A percentile compares a stretch with the other conserved stretches of the same genome.
phyloP scores from a whole-genome alignment of 2,113 vertebrate genomes.

The Todiramphus chloris region DNA sequence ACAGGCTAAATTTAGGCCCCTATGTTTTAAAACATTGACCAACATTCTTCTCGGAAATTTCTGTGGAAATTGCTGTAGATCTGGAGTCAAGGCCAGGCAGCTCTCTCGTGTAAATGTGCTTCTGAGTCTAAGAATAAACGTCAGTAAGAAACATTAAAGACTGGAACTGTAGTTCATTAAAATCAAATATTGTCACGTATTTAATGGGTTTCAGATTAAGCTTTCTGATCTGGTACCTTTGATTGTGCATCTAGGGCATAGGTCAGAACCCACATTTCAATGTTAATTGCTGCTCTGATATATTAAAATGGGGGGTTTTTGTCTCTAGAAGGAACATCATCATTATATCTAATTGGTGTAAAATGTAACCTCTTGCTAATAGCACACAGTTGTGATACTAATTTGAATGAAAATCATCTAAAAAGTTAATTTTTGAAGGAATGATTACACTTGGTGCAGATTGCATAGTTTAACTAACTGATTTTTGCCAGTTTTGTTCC shows the following conservation, averaged over 20 bases:
- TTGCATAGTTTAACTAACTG: not conserved
- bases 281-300: not conserved
- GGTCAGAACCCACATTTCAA: not conserved
- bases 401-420: not conserved
- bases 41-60: slow-evolving; percentile 39
- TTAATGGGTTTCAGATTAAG: not conserved
- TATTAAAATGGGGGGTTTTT: not conserved
- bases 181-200: not conserved
- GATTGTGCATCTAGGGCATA: not conserved
- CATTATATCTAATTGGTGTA: not conserved
- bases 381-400: not conserved
- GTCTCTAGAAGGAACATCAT: not conserved
- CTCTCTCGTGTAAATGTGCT: not conserved
- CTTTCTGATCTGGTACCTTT: not conserved
- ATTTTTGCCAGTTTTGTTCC: not conserved
- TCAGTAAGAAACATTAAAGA: not conserved
- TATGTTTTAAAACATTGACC: slow-evolving; percentile 33
- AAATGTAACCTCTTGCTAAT: not conserved
- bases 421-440: not conserved
- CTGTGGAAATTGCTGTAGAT: slow-evolving; percentile 25
- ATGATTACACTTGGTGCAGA: not conserved
- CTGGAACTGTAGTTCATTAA: not conserved
- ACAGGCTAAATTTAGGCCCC: slow-evolving; percentile 48
- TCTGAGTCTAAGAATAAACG: not conserved
- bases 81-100: slow-evolving; percentile 10